phyloP scores from a whole-genome alignment of 2,888 invertebrate genomes.

The Macrophya annulata region DNA sequence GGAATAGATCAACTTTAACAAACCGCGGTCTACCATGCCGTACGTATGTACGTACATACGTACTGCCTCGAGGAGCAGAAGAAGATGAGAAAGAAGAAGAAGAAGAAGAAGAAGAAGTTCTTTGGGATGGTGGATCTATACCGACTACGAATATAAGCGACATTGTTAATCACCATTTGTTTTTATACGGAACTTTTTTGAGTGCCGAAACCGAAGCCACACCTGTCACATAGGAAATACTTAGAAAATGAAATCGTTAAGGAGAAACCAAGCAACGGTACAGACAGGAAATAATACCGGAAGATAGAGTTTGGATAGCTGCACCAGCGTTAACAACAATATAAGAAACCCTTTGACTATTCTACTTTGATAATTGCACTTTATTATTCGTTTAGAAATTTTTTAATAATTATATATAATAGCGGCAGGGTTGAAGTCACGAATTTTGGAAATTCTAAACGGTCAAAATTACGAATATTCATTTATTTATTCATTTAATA shows the following conservation, averaged over 20 bases:
- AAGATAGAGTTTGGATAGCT: conserved; percentile 50
- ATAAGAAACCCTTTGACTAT: conserved; percentile 20
- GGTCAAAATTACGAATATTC: too few relatives aligned
- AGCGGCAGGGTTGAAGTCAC: too few relatives aligned
- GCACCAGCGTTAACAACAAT: not conserved
- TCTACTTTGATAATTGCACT: not conserved
- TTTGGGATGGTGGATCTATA: conserved; percentile 1
- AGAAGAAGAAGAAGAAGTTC: conserved; percentile 17
- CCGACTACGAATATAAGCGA: conserved; percentile 45
- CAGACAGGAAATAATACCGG: conserved; percentile 34
- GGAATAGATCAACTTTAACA: conserved; percentile 69
- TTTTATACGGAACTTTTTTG: conserved; percentile 59
- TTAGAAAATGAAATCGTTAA: conserved; percentile 42
- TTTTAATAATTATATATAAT: not conserved
- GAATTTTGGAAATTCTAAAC: too few relatives aligned
- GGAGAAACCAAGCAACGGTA: not conserved
- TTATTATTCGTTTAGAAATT: not conserved
- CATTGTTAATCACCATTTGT: conserved; percentile 66
- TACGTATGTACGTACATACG: not conserved
- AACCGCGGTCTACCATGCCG: conserved; percentile 50
- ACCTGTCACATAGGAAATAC: conserved; percentile 62
- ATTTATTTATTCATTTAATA: too few relatives aligned
- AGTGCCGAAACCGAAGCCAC: conserved; percentile 61
- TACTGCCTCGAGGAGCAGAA: conserved; percentile 58
- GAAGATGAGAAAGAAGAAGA: conserved; percentile 53